These are phyloP conservation scores for Chamaetylas fuelleborni DNA, from an alignment of 2,113 vertebrate genomes.

Conservation along the genomic window DNA sequence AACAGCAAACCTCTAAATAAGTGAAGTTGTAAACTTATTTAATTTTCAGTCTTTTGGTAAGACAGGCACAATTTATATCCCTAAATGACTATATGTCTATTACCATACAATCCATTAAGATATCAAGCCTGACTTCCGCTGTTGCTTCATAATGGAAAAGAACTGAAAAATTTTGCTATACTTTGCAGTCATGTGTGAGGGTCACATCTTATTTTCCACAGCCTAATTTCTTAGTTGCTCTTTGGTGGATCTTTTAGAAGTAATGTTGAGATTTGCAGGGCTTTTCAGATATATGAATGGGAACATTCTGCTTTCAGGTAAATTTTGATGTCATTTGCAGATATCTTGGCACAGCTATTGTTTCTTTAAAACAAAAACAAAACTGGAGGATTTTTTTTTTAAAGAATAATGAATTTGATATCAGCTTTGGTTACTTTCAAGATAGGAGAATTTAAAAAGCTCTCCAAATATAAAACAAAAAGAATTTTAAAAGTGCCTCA, in stretches of 20 bases:
- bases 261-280: not conserved
- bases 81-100: not conserved
- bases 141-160: not conserved
- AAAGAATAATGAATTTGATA: not conserved
- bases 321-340: not conserved
- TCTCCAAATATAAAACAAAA: not conserved
- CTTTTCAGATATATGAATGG: not conserved
- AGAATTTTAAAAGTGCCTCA: not conserved
- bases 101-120: not conserved
- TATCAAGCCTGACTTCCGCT: not conserved
- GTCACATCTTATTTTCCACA: not conserved
- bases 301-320: not conserved
- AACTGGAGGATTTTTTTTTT: fast-evolving
- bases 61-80: not conserved
- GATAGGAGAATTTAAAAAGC: not conserved
- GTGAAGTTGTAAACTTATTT: not conserved
- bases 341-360: not conserved
- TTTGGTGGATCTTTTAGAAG: not conserved
- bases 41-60: not conserved
- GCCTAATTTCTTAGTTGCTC: not conserved
- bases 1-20: not conserved
- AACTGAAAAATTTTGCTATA: not conserved
- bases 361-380: not conserved
- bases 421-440: not conserved
- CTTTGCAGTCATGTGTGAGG: not conserved